Conservation (phyloP, 2,888 invertebrate genomes). For the Synergus itoensis region DNA sequence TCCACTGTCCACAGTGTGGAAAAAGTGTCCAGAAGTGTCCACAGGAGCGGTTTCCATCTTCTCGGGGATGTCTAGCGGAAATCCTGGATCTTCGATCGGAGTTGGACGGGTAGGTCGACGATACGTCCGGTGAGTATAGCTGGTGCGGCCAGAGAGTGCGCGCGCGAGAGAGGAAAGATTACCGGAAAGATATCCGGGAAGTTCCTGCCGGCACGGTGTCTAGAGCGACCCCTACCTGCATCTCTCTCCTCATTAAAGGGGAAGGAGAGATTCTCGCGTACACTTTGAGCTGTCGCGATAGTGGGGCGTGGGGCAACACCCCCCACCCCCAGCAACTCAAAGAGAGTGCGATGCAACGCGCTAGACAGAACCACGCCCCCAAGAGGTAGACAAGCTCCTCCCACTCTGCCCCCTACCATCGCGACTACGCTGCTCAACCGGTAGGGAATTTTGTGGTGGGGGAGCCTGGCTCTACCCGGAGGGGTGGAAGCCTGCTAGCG, state of each 20-base stretch:
- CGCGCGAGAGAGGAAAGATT: slow-evolving; percentile 65
- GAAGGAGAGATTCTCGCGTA: slow-evolving; percentile 41
- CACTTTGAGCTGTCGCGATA: slow-evolving; percentile 43
- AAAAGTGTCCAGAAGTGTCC: too few relatives aligned
- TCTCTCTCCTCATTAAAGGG: slow-evolving; percentile 27
- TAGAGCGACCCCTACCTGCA: slow-evolving; percentile 50
- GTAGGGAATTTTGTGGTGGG: slow-evolving; percentile 48
- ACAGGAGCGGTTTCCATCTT: slow-evolving; percentile 43
- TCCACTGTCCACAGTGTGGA: too few relatives aligned
- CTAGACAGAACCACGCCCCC: slow-evolving; percentile 57
- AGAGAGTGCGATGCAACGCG: slow-evolving; percentile 20
- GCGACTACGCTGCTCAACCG: slow-evolving; percentile 52
- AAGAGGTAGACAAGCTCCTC: slow-evolving; percentile 51
- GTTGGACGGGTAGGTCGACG: slow-evolving; percentile 46
- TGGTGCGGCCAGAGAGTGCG: slow-evolving; percentile 15
- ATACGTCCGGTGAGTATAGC: slow-evolving; percentile 35
- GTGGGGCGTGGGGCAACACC: slow-evolving; percentile 42
- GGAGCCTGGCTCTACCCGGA: slow-evolving; percentile 53
- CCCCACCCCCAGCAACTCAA: slow-evolving; percentile 41
- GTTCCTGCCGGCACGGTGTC: slow-evolving; percentile 61
- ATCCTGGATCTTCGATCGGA: slow-evolving; percentile 68
- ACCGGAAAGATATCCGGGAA: slow-evolving; percentile 75
- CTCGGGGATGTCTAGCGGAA: slow-evolving; percentile 59
- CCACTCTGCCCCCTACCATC: slow-evolving; percentile 51
- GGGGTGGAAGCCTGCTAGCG: slow-evolving; percentile 69